Conservation (phyloP, 2,797 vertebrate species). For the Ispidina picta region DNA sequence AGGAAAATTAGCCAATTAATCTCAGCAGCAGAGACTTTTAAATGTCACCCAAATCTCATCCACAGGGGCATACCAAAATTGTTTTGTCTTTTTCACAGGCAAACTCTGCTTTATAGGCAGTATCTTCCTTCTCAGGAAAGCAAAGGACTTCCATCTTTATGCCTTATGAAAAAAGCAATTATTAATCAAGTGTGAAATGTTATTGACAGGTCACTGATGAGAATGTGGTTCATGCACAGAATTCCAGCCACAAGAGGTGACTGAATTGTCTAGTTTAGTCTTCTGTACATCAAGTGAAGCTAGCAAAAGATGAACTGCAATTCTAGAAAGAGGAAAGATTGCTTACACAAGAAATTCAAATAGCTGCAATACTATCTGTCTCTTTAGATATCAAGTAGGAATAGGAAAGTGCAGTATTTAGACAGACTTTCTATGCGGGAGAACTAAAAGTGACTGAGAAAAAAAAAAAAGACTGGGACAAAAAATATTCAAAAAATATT, state of each 20-base stretch:
- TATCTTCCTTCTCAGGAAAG: not conserved
- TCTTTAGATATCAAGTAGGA: not conserved
- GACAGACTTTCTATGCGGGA: not conserved
- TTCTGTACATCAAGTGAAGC: not conserved
- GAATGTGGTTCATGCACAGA: not conserved
- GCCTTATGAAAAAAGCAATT: not conserved
- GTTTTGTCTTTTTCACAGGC: not conserved
- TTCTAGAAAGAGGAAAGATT: not conserved
- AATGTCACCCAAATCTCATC: slow-evolving; percentile 13
- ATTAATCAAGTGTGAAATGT: not conserved
- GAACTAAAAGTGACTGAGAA: not conserved
- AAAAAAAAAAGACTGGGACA: not conserved
- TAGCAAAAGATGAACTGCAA: not conserved
- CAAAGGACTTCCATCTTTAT: not conserved
- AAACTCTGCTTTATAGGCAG: not conserved
- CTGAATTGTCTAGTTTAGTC: not conserved
- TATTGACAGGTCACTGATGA: not conserved
- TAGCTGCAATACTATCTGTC: not conserved
- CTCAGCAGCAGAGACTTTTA: not conserved
- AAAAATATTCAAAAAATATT: not conserved
- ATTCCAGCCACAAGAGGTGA: not conserved
- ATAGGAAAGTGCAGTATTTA: not conserved
- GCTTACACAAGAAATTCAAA: not conserved
- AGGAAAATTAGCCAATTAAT: not conserved
- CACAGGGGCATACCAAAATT: not conserved